Evolutionary conservation across 1,140 invertebrate species (phyloP).

Genomic region (Cephus cinctus): DNA sequence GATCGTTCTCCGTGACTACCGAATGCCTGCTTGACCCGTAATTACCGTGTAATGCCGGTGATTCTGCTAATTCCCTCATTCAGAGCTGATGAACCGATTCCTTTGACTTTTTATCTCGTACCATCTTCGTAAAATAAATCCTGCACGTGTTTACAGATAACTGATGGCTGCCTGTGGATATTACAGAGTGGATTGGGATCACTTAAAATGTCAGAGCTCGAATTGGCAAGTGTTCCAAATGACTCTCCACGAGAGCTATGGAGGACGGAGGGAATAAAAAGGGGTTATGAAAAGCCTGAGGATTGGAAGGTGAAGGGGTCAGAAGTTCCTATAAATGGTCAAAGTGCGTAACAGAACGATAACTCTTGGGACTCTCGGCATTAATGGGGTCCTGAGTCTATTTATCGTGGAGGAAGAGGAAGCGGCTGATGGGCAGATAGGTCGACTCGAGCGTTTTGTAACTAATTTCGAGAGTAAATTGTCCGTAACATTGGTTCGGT

Average conservation of each 20-base stretch:
- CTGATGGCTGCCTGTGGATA: no score
- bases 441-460: slow-evolving; percentile 54
- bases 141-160: background rate
- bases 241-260: no score
- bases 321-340: no score
- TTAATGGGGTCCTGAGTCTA: slow-evolving; percentile 50
- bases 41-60: background rate
- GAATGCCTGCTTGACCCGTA: slow-evolving; percentile 14
- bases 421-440: slow-evolving; percentile 56
- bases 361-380: slow-evolving; percentile 50
- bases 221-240: no score
- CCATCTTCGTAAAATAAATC: no score
- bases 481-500: slow-evolving; percentile 55
- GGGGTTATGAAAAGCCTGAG: no score
- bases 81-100: background rate
- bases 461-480: slow-evolving; percentile 58
- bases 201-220: no score
- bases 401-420: slow-evolving; percentile 55
- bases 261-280: no score
- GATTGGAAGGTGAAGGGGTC: no score
- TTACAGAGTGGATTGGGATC: no score
- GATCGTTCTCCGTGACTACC: slow-evolving; percentile 27
- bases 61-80: background rate
- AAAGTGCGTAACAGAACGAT: no score
- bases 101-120: background rate